Evolutionary conservation across 2,888 invertebrate genomes (phyloP).

Genomic region (Melanchra persicariae): DNA sequence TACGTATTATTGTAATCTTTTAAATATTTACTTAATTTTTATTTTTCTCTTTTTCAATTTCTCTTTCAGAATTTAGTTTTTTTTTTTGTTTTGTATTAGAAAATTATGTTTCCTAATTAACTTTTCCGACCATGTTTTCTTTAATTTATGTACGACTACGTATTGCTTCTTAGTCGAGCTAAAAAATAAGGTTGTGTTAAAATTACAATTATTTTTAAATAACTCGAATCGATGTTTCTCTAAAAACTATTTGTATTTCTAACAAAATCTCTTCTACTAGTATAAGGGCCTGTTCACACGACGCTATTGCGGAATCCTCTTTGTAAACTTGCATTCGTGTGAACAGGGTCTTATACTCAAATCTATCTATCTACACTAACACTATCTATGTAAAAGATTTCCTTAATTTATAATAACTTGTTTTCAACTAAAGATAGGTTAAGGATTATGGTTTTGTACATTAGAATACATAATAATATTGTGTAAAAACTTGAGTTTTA

Average conservation of each 20-base stretch:
- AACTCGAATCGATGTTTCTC: constrained; percentile 12
- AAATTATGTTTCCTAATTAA: neutral
- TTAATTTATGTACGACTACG: neutral
- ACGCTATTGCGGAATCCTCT: neutral
- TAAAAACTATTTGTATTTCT: neutral
- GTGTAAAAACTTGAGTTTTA: constrained; percentile 27
- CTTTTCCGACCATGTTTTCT: neutral
- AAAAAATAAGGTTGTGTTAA: constrained; percentile 31
- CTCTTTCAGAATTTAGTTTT: neutral
- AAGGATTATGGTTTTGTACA: constrained; percentile 69
- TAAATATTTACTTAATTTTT: constrained; percentile 41
- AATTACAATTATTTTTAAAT: constrained; percentile 13
- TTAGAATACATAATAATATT: constrained; percentile 55
- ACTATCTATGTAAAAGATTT: constrained; percentile 37
- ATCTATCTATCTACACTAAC: neutral
- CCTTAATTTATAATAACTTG: constrained; percentile 51
- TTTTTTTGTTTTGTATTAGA: neutral
- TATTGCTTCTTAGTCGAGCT: neutral
- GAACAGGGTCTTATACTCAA: constrained; percentile 1
- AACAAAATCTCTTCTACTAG: neutral
- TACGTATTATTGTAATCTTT: constrained; percentile 20
- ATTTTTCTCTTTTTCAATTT: neutral
- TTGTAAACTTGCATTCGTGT: constrained; percentile 1
- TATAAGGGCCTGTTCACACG: constrained; percentile 1
- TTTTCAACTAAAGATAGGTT: constrained; percentile 56